Percentiles rank a stretch among this genome's conserved stretches.
Conservation (phyloP, 2,888 invertebrate species). For the Hypomecis punctinalis region DNA sequence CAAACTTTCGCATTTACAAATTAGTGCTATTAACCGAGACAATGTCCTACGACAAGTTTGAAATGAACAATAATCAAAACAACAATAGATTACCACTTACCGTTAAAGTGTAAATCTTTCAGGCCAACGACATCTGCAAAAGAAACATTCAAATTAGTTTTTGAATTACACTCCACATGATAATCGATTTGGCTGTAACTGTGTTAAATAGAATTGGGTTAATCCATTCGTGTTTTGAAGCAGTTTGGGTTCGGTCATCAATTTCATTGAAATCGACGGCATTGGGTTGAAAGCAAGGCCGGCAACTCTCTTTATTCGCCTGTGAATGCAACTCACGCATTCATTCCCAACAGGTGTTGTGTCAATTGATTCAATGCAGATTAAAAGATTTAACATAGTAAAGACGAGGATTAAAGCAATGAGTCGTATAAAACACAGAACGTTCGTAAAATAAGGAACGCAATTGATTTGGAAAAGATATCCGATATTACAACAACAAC, state of each 20-base stretch:
- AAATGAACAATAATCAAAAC: constrained; percentile 9
- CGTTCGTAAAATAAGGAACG: not conserved
- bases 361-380: constrained; percentile 34
- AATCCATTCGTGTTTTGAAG: constrained; percentile 39
- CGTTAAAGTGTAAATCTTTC: constrained; percentile 43
- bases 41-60: not conserved
- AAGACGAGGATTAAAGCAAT: not conserved
- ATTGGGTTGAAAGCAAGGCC: constrained; percentile 53
- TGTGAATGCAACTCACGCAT: constrained; percentile 34
- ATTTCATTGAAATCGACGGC: constrained; percentile 44
- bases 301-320: constrained; percentile 23
- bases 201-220: constrained; percentile 40
- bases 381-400: constrained; percentile 33
- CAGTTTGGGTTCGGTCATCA: constrained; percentile 47
- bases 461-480: constrained; percentile 5
- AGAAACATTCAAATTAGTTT: constrained; percentile 42
- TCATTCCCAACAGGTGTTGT: constrained; percentile 37
- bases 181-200: constrained; percentile 33
- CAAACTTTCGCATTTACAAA: too few species aligned
- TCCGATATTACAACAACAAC: constrained; percentile 32
- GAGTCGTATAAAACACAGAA: not conserved
- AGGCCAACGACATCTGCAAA: constrained; percentile 48
- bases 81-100: constrained; percentile 41
- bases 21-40: not conserved
- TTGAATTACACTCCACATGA: constrained; percentile 31